Evolutionary conservation across 2,888 invertebrate species (phyloP).

Genomic region (Trilocha varians): DNA sequence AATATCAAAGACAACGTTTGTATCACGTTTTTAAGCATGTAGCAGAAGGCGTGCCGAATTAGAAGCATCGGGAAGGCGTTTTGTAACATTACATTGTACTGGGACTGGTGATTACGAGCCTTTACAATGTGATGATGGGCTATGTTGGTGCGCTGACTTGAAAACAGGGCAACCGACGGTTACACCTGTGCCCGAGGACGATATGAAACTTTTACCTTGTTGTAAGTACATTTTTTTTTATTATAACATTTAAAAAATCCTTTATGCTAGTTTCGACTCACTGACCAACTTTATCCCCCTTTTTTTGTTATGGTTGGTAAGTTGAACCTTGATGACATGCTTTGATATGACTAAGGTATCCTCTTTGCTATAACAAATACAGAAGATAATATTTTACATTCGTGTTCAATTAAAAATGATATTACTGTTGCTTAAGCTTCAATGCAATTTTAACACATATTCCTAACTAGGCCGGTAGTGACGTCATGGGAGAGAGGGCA

Average conservation of each 20-base stretch:
- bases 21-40: constrained; percentile 60
- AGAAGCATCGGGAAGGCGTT: constrained; percentile 47
- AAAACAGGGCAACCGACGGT: constrained; percentile 73
- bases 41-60: constrained; percentile 74
- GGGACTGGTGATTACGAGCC: constrained; percentile 77
- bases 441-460: neutral
- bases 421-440: neutral
- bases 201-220: constrained; percentile 76
- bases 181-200: constrained; percentile 68
- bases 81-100: constrained; percentile 77
- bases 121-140: constrained; percentile 77
- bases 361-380: too few species aligned
- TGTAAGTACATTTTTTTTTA: constrained; percentile 69
- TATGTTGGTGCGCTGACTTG: constrained; percentile 80
- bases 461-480: constrained; percentile 14
- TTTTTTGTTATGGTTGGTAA: too few species aligned
- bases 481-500: constrained; percentile 32
- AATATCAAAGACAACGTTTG: too few species aligned
- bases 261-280: too few species aligned
- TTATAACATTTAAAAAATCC: too few species aligned
- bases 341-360: too few species aligned
- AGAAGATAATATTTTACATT: too few species aligned
- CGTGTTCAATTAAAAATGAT: too few species aligned
- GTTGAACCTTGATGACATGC: too few species aligned
- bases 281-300: too few species aligned